Conservation (phyloP, 2,797 vertebrate genomes). For the Premnoplex brunnescens region DNA sequence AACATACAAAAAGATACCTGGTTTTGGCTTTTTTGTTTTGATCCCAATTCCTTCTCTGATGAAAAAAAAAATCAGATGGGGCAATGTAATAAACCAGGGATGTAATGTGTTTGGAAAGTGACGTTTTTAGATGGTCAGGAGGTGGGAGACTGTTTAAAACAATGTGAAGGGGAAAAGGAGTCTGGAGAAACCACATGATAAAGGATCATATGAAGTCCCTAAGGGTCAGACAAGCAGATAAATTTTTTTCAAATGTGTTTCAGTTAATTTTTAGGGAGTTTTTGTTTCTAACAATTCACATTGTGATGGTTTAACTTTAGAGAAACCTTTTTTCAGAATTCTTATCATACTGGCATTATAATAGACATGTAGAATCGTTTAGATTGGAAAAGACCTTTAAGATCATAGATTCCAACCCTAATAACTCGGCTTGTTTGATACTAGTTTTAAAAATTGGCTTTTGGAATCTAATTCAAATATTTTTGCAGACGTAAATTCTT, state of each 20-base stretch:
- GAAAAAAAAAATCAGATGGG: not conserved
- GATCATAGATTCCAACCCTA: not conserved
- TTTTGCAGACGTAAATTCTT: not conserved
- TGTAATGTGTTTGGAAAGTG: constrained; percentile 3
- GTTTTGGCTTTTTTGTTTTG: not conserved
- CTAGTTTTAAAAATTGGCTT: not conserved
- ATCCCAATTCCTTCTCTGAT: not conserved
- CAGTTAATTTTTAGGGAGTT: not conserved
- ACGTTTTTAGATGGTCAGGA: not conserved
- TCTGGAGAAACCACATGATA: constrained; percentile 16
- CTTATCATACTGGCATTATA: not conserved
- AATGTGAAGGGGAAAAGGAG: not conserved
- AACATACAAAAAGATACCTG: not conserved
- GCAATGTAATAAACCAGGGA: not conserved
- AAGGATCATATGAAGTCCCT: not conserved
- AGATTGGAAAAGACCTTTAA: not conserved
- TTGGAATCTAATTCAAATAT: not conserved
- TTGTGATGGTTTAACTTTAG: not conserved
- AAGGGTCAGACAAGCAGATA: not conserved
- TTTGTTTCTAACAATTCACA: not conserved
- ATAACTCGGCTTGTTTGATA: not conserved
- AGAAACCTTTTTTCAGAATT: not conserved
- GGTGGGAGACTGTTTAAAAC: not conserved
- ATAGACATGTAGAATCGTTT: not conserved
- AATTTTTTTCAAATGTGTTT: not conserved